phyloP scores from a whole-genome alignment of 2,888 invertebrate species.

The Drosophila infuscata region DNA sequence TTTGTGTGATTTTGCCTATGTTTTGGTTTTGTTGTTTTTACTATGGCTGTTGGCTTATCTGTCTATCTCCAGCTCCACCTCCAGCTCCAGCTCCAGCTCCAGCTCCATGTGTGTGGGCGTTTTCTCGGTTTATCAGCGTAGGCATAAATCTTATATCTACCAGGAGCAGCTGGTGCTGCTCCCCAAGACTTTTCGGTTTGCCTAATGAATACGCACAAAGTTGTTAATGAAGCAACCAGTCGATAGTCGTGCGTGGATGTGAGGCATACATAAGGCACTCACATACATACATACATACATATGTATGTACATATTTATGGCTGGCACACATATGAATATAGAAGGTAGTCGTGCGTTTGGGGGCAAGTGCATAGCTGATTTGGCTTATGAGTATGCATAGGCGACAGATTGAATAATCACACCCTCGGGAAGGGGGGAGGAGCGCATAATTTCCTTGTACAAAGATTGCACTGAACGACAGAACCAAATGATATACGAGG shows the following conservation, averaged over 20 bases:
- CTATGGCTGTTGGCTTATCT: slow-evolving; percentile 41
- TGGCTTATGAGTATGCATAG: slow-evolving; percentile 45
- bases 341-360: slow-evolving; percentile 11
- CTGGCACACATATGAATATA: slow-evolving; percentile 56
- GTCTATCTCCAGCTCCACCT: slow-evolving; percentile 34
- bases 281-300: slow-evolving; percentile 16
- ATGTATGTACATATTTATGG: slow-evolving; percentile 7
- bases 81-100: background rate
- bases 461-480: slow-evolving; percentile 30
- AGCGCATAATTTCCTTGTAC: slow-evolving; percentile 31
- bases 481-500: slow-evolving; percentile 20
- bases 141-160: slow-evolving; percentile 78
- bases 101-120: slow-evolving; percentile 19
- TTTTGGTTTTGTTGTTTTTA: slow-evolving; percentile 24
- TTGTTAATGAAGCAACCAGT: slow-evolving; percentile 77
- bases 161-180: slow-evolving; percentile 67
- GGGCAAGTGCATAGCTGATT: slow-evolving; percentile 32
- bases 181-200: slow-evolving; percentile 31
- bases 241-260: slow-evolving; percentile 25
- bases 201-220: slow-evolving; percentile 80
- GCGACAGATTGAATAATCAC: slow-evolving; percentile 76
- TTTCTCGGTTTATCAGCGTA: slow-evolving; percentile 72
- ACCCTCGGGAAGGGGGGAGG: slow-evolving; percentile 56
- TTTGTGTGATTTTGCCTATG: slow-evolving; percentile 35
- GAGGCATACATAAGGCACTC: background rate